A percentile compares a stretch with the other conserved stretches of the same genome.
Evolutionary conservation across 2,797 vertebrate genomes (phyloP).

Genomic region (Tragelaphus eurycerus): DNA sequence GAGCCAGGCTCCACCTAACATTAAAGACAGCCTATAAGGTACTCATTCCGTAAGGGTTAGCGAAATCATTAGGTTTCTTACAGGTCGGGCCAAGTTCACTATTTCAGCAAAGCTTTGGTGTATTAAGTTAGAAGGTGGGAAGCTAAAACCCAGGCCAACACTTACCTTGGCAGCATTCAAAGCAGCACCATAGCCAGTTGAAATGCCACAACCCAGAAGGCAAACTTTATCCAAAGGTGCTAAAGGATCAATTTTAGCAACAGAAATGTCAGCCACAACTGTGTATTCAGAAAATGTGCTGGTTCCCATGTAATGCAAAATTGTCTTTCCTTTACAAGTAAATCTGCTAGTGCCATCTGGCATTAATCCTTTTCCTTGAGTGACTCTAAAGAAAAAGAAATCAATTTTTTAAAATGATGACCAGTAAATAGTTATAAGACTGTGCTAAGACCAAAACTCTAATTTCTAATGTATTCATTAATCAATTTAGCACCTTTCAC

Average conservation of each 20-base stretch:
- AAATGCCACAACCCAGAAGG: slow-evolving; percentile 96
- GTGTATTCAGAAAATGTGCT: slow-evolving; percentile 99
- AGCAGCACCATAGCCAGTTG: slow-evolving; percentile 95
- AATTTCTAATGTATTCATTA: slow-evolving; percentile 1
- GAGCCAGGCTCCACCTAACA: slow-evolving; percentile 93
- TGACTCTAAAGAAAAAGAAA: slow-evolving; percentile 85
- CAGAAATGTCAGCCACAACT: slow-evolving; percentile 95
- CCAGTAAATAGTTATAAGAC: slow-evolving; percentile 4
- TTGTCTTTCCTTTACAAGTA: slow-evolving; percentile 94
- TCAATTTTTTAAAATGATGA: neutral
- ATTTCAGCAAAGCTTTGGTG: neutral
- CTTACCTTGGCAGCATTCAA: slow-evolving; percentile 95
- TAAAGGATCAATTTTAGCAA: slow-evolving; percentile 91
- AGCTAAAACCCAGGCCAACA: neutral
- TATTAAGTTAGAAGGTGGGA: neutral
- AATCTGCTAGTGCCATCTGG: slow-evolving; percentile 95
- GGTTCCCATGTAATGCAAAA: slow-evolving; percentile 99
- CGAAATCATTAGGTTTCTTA: neutral
- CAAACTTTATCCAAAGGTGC: slow-evolving; percentile 97
- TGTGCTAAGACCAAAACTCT: neutral
- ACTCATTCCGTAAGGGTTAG: neutral
- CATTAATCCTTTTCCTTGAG: slow-evolving; percentile 95
- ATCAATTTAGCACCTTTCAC: slow-evolving; percentile 23
- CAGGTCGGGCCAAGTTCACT: neutral
- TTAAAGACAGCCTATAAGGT: neutral